Percentiles rank a stretch among this genome's conserved stretches.
Evolutionary conservation across 1,140 invertebrate species (phyloP).

Genomic region (Euura saliciscinereae): DNA sequence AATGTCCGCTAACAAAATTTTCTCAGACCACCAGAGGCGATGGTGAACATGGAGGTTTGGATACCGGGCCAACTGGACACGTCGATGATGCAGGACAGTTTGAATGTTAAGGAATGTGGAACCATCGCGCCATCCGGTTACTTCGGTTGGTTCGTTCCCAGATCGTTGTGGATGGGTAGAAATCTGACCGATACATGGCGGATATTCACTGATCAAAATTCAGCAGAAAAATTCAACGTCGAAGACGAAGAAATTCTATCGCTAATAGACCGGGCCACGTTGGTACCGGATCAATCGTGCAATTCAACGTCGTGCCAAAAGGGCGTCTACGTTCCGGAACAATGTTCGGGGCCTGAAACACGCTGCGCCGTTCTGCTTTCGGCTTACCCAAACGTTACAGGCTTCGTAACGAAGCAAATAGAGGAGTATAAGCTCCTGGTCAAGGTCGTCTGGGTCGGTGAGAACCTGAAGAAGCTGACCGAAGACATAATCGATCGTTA

Average conservation of each 20-base stretch:
- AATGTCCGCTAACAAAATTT: slow-evolving; percentile 20
- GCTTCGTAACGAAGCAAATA: slow-evolving; percentile 64
- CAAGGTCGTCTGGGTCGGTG: slow-evolving; percentile 70
- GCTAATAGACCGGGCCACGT: slow-evolving; percentile 32
- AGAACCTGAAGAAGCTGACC: slow-evolving; percentile 59
- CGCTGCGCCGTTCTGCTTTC: slow-evolving; percentile 66
- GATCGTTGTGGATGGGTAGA: slow-evolving; percentile 37
- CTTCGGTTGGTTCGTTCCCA: slow-evolving; percentile 76
- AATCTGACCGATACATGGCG: slow-evolving; percentile 56
- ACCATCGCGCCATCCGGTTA: slow-evolving; percentile 67
- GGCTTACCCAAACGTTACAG: slow-evolving; percentile 58
- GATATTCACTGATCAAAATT: slow-evolving; percentile 55
- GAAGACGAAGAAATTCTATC: slow-evolving; percentile 33
- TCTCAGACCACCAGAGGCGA: slow-evolving; percentile 61
- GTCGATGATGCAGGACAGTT: slow-evolving; percentile 42
- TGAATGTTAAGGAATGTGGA: slow-evolving; percentile 65
- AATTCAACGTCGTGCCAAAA: slow-evolving; percentile 58
- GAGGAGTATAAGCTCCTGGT: slow-evolving; percentile 61
- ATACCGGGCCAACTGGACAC: slow-evolving; percentile 66
- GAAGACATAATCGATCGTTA: slow-evolving; percentile 53
- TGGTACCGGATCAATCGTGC: slow-evolving; percentile 49
- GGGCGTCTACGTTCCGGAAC: slow-evolving; percentile 65
- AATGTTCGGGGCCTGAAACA: slow-evolving; percentile 50
- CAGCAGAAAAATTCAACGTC: slow-evolving; percentile 56
- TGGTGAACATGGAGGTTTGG: slow-evolving; percentile 78